Conservation (phyloP, 2,113 vertebrate species). For the Perca flavescens region DNA sequence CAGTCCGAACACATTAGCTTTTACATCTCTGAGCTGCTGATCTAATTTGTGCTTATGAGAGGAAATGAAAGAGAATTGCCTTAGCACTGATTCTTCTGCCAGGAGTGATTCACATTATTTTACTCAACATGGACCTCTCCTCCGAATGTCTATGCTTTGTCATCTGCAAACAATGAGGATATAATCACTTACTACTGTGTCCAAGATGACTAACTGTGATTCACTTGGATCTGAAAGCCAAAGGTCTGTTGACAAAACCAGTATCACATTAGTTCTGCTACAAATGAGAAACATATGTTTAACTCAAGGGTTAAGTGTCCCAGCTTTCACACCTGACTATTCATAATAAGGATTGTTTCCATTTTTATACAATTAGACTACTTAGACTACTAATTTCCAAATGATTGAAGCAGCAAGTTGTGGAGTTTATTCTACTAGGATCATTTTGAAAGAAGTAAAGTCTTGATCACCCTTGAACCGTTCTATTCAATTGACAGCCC, state of each 20-base stretch:
- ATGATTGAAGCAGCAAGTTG: background rate
- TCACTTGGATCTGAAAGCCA: background rate
- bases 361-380: background rate
- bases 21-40: constrained; percentile 71
- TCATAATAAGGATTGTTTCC: background rate
- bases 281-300: background rate
- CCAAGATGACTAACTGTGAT: constrained; percentile 8
- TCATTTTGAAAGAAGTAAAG: background rate
- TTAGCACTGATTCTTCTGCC: constrained; percentile 52
- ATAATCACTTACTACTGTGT: constrained; percentile 10
- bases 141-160: constrained; percentile 31
- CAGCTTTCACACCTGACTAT: background rate
- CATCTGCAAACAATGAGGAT: constrained; percentile 21
- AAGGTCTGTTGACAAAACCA: background rate
- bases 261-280: background rate
- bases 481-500: too few species aligned
- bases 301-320: background rate
- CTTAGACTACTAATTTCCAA: background rate
- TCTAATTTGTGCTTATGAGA: constrained; percentile 77
- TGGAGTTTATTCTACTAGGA: constrained; percentile 1
- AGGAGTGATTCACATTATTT: constrained; percentile 61
- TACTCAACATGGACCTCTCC: constrained; percentile 39
- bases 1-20: constrained; percentile 66
- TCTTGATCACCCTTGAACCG: too few species aligned
- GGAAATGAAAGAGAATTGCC: constrained; percentile 71